Conservation (phyloP, 2,888 invertebrate genomes). For the Chaetoderma sp. region DNA sequence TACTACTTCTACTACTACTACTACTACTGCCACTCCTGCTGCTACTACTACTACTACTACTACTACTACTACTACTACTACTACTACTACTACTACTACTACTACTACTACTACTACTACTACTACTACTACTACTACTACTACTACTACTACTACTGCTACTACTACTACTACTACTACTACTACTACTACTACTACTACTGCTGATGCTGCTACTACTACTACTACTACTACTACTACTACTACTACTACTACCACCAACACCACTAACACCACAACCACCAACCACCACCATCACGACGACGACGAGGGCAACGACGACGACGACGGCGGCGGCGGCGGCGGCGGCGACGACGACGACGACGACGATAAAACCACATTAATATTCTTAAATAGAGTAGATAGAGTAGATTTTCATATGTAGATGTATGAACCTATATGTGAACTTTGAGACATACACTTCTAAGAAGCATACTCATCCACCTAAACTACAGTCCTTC, state of each 20-base stretch:
- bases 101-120: conserved; percentile 15
- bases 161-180: conserved; percentile 16
- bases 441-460: too few species aligned
- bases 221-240: conserved; percentile 10
- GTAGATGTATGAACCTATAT: too few species aligned
- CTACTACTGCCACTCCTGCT: conserved; percentile 12
- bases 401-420: too few species aligned
- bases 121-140: conserved; percentile 1
- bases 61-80: conserved; percentile 15
- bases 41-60: conserved; percentile 21
- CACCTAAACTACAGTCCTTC: too few species aligned
- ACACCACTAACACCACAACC: too few species aligned
- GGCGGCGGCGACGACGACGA: background rate
- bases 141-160: background rate
- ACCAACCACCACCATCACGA: too few species aligned
- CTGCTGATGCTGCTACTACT: too few species aligned
- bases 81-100: conserved; percentile 17
- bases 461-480: too few species aligned
- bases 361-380: too few species aligned
- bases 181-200: too few species aligned
- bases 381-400: too few species aligned
- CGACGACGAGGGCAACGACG: too few species aligned
- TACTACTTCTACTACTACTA: conserved; percentile 14
- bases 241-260: conserved; percentile 20
- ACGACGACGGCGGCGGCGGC: background rate